Evolutionary conservation across 2,888 invertebrate species (phyloP).

Genomic region (Pteria penguin): DNA sequence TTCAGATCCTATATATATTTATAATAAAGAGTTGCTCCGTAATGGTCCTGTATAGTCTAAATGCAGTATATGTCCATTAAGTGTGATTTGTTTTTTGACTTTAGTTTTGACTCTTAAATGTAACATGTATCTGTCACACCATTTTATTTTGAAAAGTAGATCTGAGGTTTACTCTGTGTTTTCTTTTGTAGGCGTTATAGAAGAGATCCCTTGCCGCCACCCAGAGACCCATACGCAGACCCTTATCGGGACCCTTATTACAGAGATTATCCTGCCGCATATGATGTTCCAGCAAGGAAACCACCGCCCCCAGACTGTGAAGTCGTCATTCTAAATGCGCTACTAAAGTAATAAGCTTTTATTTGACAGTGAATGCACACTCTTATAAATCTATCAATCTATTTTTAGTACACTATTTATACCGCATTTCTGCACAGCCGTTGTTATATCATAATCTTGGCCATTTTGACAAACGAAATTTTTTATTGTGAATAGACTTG

Average conservation of each 20-base stretch:
- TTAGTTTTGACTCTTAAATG: no score
- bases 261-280: constrained; percentile 44
- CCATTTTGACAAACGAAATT: neutral
- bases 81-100: no score
- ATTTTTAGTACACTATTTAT: no score
- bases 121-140: no score
- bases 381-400: no score
- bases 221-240: constrained; percentile 60
- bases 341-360: constrained; percentile 90
- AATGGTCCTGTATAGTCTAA: no score
- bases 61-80: no score
- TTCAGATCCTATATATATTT: no score
- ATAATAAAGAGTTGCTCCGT: no score
- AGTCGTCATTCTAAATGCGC: constrained; percentile 91
- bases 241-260: constrained; percentile 66
- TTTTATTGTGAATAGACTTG: neutral
- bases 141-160: no score
- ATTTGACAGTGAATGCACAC: no score
- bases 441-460: neutral
- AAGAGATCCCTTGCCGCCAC: neutral
- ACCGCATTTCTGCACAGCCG: neutral
- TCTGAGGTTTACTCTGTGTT: no score
- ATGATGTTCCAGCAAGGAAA: constrained; percentile 53
- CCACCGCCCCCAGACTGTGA: constrained; percentile 88
- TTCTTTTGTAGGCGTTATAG: neutral